These are phyloP conservation scores for Holotrichia oblita DNA, from an alignment of 1,140 invertebrate species.

Conservation along the genomic window DNA sequence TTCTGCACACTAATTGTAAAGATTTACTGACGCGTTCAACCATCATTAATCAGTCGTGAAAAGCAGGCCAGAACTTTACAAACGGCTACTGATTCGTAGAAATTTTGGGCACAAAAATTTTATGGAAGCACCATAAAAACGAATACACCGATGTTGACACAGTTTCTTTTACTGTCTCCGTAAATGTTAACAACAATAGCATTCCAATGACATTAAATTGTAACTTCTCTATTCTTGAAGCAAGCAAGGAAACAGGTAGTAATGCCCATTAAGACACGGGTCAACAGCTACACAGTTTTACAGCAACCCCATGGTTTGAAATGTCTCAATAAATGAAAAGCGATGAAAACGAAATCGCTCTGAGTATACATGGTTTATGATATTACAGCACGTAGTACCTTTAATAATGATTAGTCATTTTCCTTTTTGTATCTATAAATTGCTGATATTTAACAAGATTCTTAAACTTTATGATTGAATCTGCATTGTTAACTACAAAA, in stretches of 20 bases:
- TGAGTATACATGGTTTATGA: too few relatives aligned
- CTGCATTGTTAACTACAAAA: too few relatives aligned
- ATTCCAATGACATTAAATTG: slow-evolving; percentile 18
- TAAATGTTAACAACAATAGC: slow-evolving; percentile 15
- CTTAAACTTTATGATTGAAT: too few relatives aligned
- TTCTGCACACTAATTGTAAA: slow-evolving; percentile 16
- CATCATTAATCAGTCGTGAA: slow-evolving; percentile 24
- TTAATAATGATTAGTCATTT: too few relatives aligned
- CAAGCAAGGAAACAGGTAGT: slow-evolving; percentile 25
- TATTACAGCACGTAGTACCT: too few relatives aligned
- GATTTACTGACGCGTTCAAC: background rate
- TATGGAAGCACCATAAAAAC: slow-evolving; percentile 25
- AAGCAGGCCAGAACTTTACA: slow-evolving; percentile 15
- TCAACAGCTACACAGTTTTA: background rate
- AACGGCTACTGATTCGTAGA: background rate
- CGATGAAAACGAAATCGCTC: too few relatives aligned
- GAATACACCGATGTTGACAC: slow-evolving; percentile 15
- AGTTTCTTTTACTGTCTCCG: background rate
- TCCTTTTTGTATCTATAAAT: too few relatives aligned
- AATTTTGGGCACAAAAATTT: slow-evolving; percentile 7
- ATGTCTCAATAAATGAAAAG: background rate
- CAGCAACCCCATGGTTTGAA: background rate
- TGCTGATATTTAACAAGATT: too few relatives aligned
- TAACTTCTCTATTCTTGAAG: background rate
- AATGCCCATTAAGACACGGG: background rate